phyloP scores from a whole-genome alignment of 2,113 vertebrate species.

The Ciconia boyciana region DNA sequence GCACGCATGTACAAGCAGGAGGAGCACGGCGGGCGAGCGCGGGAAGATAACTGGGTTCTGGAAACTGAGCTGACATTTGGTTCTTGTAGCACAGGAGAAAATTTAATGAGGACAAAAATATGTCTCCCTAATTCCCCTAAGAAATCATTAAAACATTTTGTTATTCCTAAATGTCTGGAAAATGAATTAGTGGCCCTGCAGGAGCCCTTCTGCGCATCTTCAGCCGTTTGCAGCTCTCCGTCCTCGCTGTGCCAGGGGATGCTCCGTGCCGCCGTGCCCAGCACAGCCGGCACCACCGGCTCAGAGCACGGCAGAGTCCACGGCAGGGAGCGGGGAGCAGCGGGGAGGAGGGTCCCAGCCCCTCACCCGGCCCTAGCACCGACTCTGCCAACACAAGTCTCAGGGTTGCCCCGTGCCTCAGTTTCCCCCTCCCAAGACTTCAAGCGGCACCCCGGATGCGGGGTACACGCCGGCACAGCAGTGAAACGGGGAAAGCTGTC shows the following conservation, averaged over 20 bases:
- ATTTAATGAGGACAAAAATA: slow-evolving; percentile 79
- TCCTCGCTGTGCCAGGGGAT: not conserved
- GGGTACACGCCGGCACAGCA: rapidly evolving
- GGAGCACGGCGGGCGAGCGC: rapidly evolving
- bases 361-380: not conserved
- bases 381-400: not conserved
- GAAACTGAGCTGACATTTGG: slow-evolving; percentile 67
- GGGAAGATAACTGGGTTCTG: slow-evolving; percentile 22
- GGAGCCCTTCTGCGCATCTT: slow-evolving; percentile 53
- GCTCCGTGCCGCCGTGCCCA: not conserved
- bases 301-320: not conserved
- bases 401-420: not conserved
- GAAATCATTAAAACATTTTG: slow-evolving; percentile 80
- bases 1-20: not conserved
- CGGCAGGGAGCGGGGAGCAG: not conserved
- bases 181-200: slow-evolving; percentile 76
- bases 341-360: rapidly evolving
- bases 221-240: slow-evolving; percentile 17
- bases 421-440: not conserved
- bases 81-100: slow-evolving; percentile 67
- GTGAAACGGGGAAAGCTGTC: not conserved
- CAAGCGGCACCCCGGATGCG: rapidly evolving
- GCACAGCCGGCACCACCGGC: rapidly evolving
- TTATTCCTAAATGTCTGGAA: slow-evolving; percentile 79
- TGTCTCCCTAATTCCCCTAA: slow-evolving; percentile 75